These are phyloP conservation scores for Montipora sp. DNA, from an alignment of 64 coral and sea anemone species.

Conservation along the genomic window DNA sequence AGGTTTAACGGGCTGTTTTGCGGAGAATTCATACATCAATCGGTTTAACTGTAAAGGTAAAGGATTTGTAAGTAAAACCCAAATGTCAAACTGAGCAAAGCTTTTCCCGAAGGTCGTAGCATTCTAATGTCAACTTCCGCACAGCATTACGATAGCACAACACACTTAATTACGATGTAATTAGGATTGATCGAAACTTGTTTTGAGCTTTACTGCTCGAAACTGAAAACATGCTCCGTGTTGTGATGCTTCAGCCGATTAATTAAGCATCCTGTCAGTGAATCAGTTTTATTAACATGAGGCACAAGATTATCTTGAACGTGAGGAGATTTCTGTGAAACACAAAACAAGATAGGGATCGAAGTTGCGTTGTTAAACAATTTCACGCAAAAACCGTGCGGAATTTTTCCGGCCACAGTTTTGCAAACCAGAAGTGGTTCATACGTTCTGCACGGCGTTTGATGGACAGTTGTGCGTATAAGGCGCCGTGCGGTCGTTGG, in stretches of 20 bases:
- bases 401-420: slow-evolving; percentile 46
- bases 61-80: slow-evolving; percentile 16
- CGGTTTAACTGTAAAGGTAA: not conserved
- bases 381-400: slow-evolving; percentile 9
- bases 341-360: not conserved
- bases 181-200: not conserved
- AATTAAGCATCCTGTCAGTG: not conserved
- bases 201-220: not conserved
- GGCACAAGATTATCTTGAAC: not conserved
- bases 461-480: slow-evolving; percentile 15
- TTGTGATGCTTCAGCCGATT: not conserved
- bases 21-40: slow-evolving; percentile 60
- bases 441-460: slow-evolving; percentile 15
- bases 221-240: slow-evolving; percentile 44
- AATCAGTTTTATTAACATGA: slow-evolving; percentile 20
- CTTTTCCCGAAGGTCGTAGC: slow-evolving; percentile 4
- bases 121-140: slow-evolving; percentile 35
- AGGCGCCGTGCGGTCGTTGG: slow-evolving; percentile 32
- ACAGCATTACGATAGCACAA: not conserved
- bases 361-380: not conserved
- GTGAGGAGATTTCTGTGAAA: not conserved
- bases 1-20: slow-evolving; percentile 1
- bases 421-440: slow-evolving; percentile 3
- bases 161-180: not conserved
- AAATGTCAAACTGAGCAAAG: not conserved